Evolutionary conservation across 2,797 vertebrate genomes (phyloP), one percentile per base, ranked within the genome.

Genomic region (Chiroxiphia lanceolata): DNA sequence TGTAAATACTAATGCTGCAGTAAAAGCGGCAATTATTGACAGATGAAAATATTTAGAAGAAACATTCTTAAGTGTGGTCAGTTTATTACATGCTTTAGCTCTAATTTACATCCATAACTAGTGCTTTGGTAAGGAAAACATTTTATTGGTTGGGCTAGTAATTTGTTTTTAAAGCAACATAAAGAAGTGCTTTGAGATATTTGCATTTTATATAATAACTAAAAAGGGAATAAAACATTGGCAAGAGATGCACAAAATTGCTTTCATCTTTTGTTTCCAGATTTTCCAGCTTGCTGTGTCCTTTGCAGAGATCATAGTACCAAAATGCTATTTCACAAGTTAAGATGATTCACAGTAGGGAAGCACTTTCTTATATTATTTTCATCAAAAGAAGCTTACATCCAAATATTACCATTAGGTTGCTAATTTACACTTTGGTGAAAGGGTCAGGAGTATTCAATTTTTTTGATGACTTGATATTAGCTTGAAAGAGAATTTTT

Each of bases 401-500:
- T 96, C 85, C 96, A 96, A 96, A 93, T 97, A 97, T 97, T 97
- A 90, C 77, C 96, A 97, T 97, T 97, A 97, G 91, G 85, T 87
- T 96, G 83, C 90, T 98, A 98, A 98, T 98, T 98, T 97, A 95
- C 97, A 97, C 97, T 92, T 98, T 27, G 57, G 77, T 75, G 88
- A 96, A 97, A 97, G 92, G 97, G 97, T 98, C 97, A 97, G 96
- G 61, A 96, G 77, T 77, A 88, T 93, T 98, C 82, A 34, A 90
- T 92, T 95, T 97, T 89, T 97, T 97, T 96, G 91, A 97, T 96
- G 91, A 96, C 92, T 97, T 97, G 75, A 93, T 97, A 96, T 95
- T 97, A 97, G 96, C 95, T 97, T 96, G 87, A 98, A 97, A 97
- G 71, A 85, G 70, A 94, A 97, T 96, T 97, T 97, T 98, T 98